Base-by-base conservation (phyloP, 2,888 invertebrate genomes). In the Schizotus pectinicornis region DNA sequence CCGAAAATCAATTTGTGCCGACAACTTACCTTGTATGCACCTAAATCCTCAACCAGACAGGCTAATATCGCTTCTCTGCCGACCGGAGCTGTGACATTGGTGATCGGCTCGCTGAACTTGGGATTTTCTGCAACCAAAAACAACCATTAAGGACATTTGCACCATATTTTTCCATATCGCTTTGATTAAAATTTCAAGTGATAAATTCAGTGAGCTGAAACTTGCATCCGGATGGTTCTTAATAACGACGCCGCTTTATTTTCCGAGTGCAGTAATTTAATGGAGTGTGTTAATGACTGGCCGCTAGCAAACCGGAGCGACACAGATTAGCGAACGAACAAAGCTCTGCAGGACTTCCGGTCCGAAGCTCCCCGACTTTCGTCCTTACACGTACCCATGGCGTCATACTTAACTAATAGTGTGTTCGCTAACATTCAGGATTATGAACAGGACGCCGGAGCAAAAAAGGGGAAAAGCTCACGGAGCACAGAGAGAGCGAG, bases 41-140 rank as follows among this genome's bases (percentile, higher is more conserved):
- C 88, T 56, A 94, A 85, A 79, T 93, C 91, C 78, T 93, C 89
- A 3, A 94, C 94, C 43, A 88, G 82, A 77, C 94, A 94, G 43
- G 89, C 87, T 48, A 94, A 83, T 47, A 89, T 85, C 3, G 92
- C 94, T 79, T 94, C 94, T 60, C 94, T 84, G 38, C 94, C 92
- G 49, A 94, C 88, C 8, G 94, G 88, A 7, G 89, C 88, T 3
- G 94, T 94, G 68, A 92, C 89, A 81, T 94, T 94, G 67, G 86
- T 81, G 73, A 94, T 92, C 49, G 92, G 90, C 52, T 87, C 89
- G 72, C 87, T 89, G 81, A 94, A 94, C 69, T 89, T 89, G 5
- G 92, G 92, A 81, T 89, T 89, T 81, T 87, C 87, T 90, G 85
- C 51, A 84, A 84, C 74, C 41, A 51, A 59, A 35, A 37, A 50